phyloP scores from a whole-genome alignment of 2,888 invertebrate species.

The Hydropsyche betteni region DNA sequence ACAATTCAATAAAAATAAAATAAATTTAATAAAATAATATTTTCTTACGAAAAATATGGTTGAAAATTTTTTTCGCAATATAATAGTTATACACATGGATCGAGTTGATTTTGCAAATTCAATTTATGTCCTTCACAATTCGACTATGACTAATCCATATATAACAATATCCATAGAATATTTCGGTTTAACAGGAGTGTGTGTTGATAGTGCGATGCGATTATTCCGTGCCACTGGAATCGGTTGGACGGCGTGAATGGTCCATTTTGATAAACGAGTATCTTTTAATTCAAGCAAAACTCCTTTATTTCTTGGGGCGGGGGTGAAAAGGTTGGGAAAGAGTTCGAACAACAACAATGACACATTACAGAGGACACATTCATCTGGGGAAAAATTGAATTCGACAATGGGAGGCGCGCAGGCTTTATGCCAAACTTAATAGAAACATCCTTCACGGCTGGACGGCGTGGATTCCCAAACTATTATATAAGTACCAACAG shows the following conservation, averaged over 20 bases:
- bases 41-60: too few relatives aligned
- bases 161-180: too few relatives aligned
- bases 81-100: too few relatives aligned
- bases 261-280: constrained; percentile 49
- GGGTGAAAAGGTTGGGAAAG: constrained; percentile 6
- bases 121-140: too few relatives aligned
- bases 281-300: constrained; percentile 47
- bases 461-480: constrained; percentile 29
- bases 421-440: constrained; percentile 45
- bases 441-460: constrained; percentile 42
- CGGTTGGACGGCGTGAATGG: constrained; percentile 42
- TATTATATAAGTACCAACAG: not conserved
- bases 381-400: constrained; percentile 47
- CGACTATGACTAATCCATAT: too few relatives aligned
- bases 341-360: constrained; percentile 44
- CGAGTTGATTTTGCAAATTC: too few relatives aligned
- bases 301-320: constrained; percentile 41
- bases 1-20: too few relatives aligned
- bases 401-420: constrained; percentile 42
- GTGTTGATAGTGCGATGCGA: not conserved
- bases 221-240: constrained; percentile 37
- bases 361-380: constrained; percentile 39
- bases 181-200: too few relatives aligned
- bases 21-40: too few relatives aligned
- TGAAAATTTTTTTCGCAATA: too few relatives aligned